phyloP scores from a whole-genome alignment of 2,888 invertebrate genomes.

The Antheraea yamamai region DNA sequence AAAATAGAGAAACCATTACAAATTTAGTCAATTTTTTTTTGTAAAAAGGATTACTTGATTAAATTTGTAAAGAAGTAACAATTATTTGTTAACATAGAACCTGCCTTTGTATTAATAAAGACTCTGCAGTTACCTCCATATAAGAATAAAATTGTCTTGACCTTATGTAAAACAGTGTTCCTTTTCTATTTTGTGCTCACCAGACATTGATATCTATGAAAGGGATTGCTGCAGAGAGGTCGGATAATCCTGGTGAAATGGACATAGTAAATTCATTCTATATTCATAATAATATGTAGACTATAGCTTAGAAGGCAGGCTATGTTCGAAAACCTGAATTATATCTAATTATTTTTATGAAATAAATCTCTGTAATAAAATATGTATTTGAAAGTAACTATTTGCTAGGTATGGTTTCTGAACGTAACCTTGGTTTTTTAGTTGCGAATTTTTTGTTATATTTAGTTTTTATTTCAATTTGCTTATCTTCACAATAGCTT shows the following conservation, averaged over 20 bases:
- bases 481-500: slow-evolving; percentile 25
- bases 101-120: slow-evolving; percentile 35
- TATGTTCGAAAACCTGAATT: slow-evolving; percentile 78
- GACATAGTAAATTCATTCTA: slow-evolving; percentile 71
- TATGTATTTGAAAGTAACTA: slow-evolving; percentile 36
- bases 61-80: neutral
- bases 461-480: slow-evolving; percentile 24
- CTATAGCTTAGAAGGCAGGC: slow-evolving; percentile 68
- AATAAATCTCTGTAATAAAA: slow-evolving; percentile 25
- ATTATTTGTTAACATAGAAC: slow-evolving; percentile 28
- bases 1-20: neutral
- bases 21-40: neutral
- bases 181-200: slow-evolving; percentile 58
- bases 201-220: slow-evolving; percentile 78
- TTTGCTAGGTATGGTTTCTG: slow-evolving; percentile 70
- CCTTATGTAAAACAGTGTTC: slow-evolving; percentile 38
- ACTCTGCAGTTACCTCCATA: neutral
- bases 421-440: slow-evolving; percentile 71
- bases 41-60: neutral
- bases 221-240: slow-evolving; percentile 70
- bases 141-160: slow-evolving; percentile 24
- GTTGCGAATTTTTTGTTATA: slow-evolving; percentile 33
- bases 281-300: slow-evolving; percentile 56
- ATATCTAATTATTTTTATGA: slow-evolving; percentile 27
- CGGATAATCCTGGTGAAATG: slow-evolving; percentile 66